Conservation (phyloP, 2,888 invertebrate species). For the Meta bourneti region DNA sequence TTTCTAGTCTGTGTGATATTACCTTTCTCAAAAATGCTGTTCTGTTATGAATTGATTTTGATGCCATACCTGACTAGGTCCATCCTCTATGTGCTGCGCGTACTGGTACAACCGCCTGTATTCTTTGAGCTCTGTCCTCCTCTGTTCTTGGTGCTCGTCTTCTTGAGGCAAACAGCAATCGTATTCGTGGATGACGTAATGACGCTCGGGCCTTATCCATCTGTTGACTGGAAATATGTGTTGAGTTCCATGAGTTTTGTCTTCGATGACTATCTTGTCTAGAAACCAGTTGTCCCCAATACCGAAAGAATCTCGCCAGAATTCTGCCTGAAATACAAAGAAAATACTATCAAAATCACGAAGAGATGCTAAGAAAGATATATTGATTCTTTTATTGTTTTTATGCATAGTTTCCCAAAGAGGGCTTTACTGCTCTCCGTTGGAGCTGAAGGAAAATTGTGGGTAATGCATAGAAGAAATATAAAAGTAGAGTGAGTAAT, state of each 20-base stretch:
- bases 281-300: constrained; percentile 81
- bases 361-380: too few species aligned
- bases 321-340: constrained; percentile 78
- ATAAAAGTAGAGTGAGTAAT: too few species aligned
- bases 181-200: constrained; percentile 80
- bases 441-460: too few species aligned
- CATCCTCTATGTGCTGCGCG: constrained; percentile 77
- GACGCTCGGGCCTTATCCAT: constrained; percentile 81
- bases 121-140: constrained; percentile 80
- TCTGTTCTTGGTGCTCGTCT: constrained; percentile 80
- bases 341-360: background rate
- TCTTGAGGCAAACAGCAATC: constrained; percentile 81
- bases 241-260: constrained; percentile 69
- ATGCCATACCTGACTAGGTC: constrained; percentile 79
- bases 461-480: too few species aligned
- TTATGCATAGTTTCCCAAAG: too few species aligned
- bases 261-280: constrained; percentile 79
- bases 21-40: background rate
- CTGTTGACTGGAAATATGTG: constrained; percentile 81
- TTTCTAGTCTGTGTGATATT: too few species aligned
- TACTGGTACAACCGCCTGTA: constrained; percentile 80
- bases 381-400: too few species aligned
- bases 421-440: too few species aligned
- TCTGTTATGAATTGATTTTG: background rate
- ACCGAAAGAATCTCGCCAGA: constrained; percentile 81